Evolutionary conservation across 2,797 vertebrate genomes (phyloP).

Genomic region (Anabas testudineus): DNA sequence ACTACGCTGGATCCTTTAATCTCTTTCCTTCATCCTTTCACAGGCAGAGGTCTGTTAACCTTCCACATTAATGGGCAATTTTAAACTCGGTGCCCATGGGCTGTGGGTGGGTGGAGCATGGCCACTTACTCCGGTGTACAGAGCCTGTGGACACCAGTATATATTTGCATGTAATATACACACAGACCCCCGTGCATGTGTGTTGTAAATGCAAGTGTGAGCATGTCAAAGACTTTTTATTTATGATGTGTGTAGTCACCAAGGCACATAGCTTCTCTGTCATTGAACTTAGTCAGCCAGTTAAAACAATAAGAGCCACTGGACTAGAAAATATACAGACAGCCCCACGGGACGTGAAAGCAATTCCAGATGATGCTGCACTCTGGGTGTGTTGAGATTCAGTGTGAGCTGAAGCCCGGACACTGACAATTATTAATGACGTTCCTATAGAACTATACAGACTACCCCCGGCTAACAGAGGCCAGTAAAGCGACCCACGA

Average conservation of each 20-base stretch:
- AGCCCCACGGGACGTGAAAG: slow-evolving; percentile 65
- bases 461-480: slow-evolving; percentile 63
- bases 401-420: slow-evolving; percentile 71
- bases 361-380: slow-evolving; percentile 74
- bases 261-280: slow-evolving; percentile 85
- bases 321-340: slow-evolving; percentile 74
- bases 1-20: slow-evolving; percentile 50
- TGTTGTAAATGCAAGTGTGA: slow-evolving; percentile 41
- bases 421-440: slow-evolving; percentile 81
- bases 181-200: slow-evolving; percentile 35
- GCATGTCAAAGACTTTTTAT: slow-evolving; percentile 61
- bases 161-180: slow-evolving; percentile 54
- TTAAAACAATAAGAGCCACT: slow-evolving; percentile 80
- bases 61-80: slow-evolving; percentile 66
- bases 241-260: slow-evolving; percentile 76
- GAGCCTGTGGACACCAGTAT: slow-evolving; percentile 60
- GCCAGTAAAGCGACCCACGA: slow-evolving; percentile 50
- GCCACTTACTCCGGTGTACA: slow-evolving; percentile 28
- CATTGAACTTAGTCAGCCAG: slow-evolving; percentile 75
- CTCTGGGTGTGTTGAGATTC: slow-evolving; percentile 67
- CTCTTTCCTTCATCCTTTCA: slow-evolving; percentile 54
- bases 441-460: slow-evolving; percentile 72
- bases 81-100: slow-evolving; percentile 47
- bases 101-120: slow-evolving; percentile 6
- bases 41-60: slow-evolving; percentile 67